Conservation (phyloP, 2,888 invertebrate genomes). For the Cylloceria caligata region DNA sequence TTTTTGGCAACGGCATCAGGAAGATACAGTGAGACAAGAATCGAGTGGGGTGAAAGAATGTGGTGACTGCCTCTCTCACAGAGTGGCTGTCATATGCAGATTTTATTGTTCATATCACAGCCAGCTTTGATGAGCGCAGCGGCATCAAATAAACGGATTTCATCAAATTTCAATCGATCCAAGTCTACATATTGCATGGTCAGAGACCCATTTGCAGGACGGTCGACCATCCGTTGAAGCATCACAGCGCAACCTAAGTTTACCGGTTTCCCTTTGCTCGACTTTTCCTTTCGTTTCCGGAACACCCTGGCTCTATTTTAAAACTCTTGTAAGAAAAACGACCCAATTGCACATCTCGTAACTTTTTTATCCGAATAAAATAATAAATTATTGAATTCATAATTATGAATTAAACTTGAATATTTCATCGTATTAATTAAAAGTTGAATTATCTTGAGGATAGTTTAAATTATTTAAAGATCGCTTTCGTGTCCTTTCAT, state of each 20-base stretch:
- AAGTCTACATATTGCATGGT: conserved; percentile 7
- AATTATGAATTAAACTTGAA: not conserved
- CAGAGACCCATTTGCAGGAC: not conserved
- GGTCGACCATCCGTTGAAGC: not conserved
- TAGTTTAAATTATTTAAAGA: not conserved
- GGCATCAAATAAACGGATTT: conserved; percentile 77
- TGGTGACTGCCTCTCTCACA: conserved; percentile 89
- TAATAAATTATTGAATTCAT: not conserved
- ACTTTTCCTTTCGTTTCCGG: conserved; percentile 49
- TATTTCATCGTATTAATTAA: not conserved
- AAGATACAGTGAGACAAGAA: conserved; percentile 37
- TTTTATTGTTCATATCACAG: conserved; percentile 94
- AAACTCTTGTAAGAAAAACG: conserved; percentile 14
- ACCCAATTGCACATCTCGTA: conserved; percentile 19
- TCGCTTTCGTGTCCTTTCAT: not conserved
- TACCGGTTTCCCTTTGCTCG: not conserved
- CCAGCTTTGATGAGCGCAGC: conserved; percentile 98
- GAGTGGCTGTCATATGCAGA: conserved; percentile 95
- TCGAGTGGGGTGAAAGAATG: conserved; percentile 43
- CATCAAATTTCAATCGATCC: conserved; percentile 37
- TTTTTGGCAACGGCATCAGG: conserved; percentile 80
- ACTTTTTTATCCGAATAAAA: not conserved
- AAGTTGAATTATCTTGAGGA: not conserved
- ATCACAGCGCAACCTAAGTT: not conserved
- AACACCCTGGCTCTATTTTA: conserved; percentile 40